phyloP scores from a whole-genome alignment of 2,888 invertebrate species.

The Luperina testacea region DNA sequence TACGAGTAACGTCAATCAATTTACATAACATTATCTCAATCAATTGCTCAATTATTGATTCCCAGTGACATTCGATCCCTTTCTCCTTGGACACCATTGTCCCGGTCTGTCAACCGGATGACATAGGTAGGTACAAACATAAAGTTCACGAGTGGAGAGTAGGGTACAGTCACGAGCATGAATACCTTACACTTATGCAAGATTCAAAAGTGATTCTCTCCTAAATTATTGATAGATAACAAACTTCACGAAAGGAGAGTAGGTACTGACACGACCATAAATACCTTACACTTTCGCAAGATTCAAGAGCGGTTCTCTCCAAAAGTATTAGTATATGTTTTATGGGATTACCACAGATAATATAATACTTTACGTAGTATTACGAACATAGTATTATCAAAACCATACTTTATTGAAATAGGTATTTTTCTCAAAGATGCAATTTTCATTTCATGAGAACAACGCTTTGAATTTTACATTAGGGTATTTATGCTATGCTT shows the following conservation, averaged over 20 bases:
- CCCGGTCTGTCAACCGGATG: constrained; percentile 22
- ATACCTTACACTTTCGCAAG: too few species aligned
- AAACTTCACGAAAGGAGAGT: too few species aligned
- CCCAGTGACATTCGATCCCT: constrained; percentile 9
- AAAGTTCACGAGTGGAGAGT: neutral
- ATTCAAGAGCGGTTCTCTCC: too few species aligned
- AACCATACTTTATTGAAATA: too few species aligned
- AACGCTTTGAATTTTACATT: neutral
- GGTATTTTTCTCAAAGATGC: neutral
- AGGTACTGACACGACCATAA: too few species aligned
- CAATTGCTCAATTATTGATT: constrained; percentile 49
- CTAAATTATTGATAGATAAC: neutral
- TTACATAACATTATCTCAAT: constrained; percentile 37
- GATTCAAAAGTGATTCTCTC: neutral
- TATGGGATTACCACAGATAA: too few species aligned
- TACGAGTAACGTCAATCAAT: constrained; percentile 12
- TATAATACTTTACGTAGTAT: neutral
- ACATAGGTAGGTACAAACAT: constrained; percentile 14
- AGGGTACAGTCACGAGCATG: constrained; percentile 3
- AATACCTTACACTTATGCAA: neutral
- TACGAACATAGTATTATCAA: neutral
- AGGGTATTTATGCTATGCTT: constrained; percentile 9
- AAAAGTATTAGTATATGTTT: too few species aligned
- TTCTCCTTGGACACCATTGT: constrained; percentile 18
- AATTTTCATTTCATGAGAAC: neutral